Evolutionary conservation across 2,888 invertebrate genomes (phyloP).

Genomic region (Epistrophe grossulariae): DNA sequence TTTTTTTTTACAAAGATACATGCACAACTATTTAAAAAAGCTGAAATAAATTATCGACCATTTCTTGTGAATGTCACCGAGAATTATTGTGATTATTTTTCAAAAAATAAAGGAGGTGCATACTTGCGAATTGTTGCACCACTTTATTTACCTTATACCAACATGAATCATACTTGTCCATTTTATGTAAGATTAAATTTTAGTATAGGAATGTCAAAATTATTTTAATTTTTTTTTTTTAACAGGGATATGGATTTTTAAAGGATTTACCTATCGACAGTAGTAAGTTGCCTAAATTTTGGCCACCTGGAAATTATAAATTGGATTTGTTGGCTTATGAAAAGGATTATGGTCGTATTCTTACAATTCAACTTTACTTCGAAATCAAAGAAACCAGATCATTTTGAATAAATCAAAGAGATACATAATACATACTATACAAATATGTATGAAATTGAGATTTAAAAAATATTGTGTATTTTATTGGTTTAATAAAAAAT

Average conservation of each 20-base stretch:
- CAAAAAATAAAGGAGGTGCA: slow-evolving; percentile 20
- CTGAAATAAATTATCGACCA: neutral
- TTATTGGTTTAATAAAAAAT: too few species aligned
- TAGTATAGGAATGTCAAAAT: neutral
- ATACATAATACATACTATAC: too few species aligned
- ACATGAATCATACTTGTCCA: slow-evolving; percentile 54
- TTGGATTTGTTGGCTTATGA: slow-evolving; percentile 9
- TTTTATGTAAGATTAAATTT: slow-evolving; percentile 30
- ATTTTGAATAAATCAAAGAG: neutral
- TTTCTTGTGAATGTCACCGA: slow-evolving; percentile 30
- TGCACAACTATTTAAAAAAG: slow-evolving; percentile 26
- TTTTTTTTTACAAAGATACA: slow-evolving; percentile 8
- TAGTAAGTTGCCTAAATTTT: neutral
- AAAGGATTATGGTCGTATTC: neutral
- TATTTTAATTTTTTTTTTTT: neutral
- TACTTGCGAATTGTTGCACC: slow-evolving; percentile 17
- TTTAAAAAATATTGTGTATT: too few species aligned
- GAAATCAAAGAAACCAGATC: neutral
- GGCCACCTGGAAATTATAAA: slow-evolving; percentile 8
- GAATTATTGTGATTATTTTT: slow-evolving; percentile 42
- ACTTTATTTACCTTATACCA: slow-evolving; percentile 34
- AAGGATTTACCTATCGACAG: slow-evolving; percentile 7
- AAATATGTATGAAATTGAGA: too few species aligned
- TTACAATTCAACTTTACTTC: slow-evolving; percentile 1
- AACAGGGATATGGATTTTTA: slow-evolving; percentile 11